Evolutionary conservation across 1,140 invertebrate species (phyloP).

Genomic region (Sminthurides bifidus): DNA sequence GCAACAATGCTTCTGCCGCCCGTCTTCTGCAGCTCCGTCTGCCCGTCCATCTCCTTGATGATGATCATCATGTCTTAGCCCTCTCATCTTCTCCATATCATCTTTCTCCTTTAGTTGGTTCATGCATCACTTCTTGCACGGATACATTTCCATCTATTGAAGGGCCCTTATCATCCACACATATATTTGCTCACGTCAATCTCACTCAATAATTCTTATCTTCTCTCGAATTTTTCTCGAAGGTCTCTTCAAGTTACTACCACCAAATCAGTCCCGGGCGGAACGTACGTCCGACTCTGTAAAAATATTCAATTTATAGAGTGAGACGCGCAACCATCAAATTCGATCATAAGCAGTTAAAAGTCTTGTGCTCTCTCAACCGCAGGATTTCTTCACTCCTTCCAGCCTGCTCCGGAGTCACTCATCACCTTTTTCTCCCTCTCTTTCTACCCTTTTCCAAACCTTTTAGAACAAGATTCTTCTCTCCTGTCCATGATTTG

Average conservation of each 20-base stretch:
- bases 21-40: no score
- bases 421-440: no score
- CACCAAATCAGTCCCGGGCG: no score
- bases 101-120: not conserved
- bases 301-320: not conserved
- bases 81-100: not conserved
- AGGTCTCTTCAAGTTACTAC: no score
- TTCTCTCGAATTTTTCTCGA: slow-evolving; percentile 13
- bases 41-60: no score
- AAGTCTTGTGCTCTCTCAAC: not conserved
- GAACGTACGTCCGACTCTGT: not conserved
- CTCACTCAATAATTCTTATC: slow-evolving; percentile 19
- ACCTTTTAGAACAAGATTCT: no score
- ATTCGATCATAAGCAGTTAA: not conserved
- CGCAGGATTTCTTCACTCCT: not conserved
- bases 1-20: no score
- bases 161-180: slow-evolving; percentile 2
- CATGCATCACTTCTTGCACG: no score
- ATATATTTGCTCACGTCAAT: slow-evolving; percentile 18
- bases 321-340: not conserved
- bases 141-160: no score
- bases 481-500: no score
- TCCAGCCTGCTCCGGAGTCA: no score
- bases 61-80: not conserved
- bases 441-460: no score